These are phyloP conservation scores for Eupsilia transversa DNA, from an alignment of 2,888 invertebrate genomes.

Conservation along the genomic window DNA sequence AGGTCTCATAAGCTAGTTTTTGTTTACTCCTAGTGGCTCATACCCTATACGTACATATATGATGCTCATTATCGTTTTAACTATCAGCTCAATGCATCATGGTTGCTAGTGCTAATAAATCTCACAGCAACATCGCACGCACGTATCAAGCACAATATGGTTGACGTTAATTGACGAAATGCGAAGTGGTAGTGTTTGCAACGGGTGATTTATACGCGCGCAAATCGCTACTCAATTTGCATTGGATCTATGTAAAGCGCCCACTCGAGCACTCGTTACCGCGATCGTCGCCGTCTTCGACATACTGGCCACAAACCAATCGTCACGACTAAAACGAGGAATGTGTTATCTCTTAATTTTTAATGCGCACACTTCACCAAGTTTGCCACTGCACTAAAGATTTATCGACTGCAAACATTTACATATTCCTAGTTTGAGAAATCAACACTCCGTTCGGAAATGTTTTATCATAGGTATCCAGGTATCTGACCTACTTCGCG, in stretches of 20 bases:
- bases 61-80: not conserved
- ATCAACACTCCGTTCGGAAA: conserved; percentile 27
- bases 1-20: conserved; percentile 17
- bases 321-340: conserved; percentile 79
- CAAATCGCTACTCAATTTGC: conserved; percentile 85
- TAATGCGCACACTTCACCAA: conserved; percentile 60
- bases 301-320: conserved; percentile 74
- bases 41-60: not conserved
- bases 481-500: conserved; percentile 40
- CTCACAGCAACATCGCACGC: conserved; percentile 68
- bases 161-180: conserved; percentile 85
- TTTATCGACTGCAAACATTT: conserved; percentile 52
- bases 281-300: conserved; percentile 73
- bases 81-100: conserved; percentile 13
- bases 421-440: conserved; percentile 47
- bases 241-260: conserved; percentile 86
- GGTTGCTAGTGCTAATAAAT: conserved; percentile 54
- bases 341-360: conserved; percentile 74
- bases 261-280: conserved; percentile 82
- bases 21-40: conserved; percentile 29
- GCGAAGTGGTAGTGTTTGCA: conserved; percentile 74
- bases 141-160: conserved; percentile 78
- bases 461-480: conserved; percentile 31
- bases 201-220: conserved; percentile 80
- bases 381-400: conserved; percentile 37